Percentiles rank a stretch among this genome's conserved stretches.
Evolutionary conservation across 2,888 invertebrate species (phyloP).

Genomic region (Sarcophaga subvicina): DNA sequence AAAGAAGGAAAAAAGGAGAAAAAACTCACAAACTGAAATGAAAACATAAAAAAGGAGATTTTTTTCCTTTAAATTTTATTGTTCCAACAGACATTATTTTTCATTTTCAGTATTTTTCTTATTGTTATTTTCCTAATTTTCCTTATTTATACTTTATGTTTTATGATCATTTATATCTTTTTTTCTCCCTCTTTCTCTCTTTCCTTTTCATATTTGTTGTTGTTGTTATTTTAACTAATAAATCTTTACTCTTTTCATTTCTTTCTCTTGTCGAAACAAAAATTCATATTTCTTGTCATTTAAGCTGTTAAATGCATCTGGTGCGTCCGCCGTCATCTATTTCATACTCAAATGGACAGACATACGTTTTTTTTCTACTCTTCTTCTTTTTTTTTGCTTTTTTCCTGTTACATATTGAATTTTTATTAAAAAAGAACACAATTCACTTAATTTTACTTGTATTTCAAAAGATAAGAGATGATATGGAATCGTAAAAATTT

Average conservation of each 20-base stretch:
- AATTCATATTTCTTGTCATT: slow-evolving; percentile 58
- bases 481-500: no score
- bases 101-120: no score
- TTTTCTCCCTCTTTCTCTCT: background rate
- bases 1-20: background rate
- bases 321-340: slow-evolving; percentile 3
- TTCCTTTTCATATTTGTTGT: background rate
- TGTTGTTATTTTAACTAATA: slow-evolving; percentile 45
- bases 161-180: background rate
- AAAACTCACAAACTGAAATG: background rate
- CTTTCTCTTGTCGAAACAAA: background rate
- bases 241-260: slow-evolving; percentile 28
- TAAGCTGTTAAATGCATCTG: slow-evolving; percentile 64
- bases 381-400: no score
- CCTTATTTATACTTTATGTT: slow-evolving; percentile 2
- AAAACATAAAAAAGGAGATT: no score
- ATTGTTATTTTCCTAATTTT: no score
- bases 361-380: background rate
- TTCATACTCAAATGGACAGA: background rate
- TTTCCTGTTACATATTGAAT: background rate
- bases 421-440: slow-evolving; percentile 1
- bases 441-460: background rate
- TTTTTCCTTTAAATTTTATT: no score
- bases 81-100: no score
- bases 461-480: background rate